Conservation (phyloP, 2,113 vertebrate species). For the Crypturellus undulatus region DNA sequence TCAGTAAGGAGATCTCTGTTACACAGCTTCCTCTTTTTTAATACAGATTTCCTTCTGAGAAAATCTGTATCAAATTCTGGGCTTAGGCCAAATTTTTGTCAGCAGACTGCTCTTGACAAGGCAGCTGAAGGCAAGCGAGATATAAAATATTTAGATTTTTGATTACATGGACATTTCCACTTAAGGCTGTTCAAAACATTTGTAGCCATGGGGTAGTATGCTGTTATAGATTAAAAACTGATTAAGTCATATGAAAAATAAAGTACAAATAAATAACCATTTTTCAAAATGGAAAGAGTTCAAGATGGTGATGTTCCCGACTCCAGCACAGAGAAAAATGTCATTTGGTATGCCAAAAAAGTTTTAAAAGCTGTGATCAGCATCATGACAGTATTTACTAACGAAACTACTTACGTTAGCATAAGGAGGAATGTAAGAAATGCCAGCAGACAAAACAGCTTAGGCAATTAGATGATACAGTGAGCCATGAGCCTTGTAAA, state of each 20-base stretch:
- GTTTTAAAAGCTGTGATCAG: neutral
- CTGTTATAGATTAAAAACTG: slow-evolving; percentile 7
- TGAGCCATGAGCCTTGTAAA: neutral
- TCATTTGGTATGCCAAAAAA: neutral
- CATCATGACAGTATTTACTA: neutral
- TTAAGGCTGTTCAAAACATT: neutral
- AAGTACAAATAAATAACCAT: neutral
- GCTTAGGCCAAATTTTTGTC: neutral
- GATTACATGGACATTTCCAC: neutral
- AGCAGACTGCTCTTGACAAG: neutral
- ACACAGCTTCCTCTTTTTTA: neutral
- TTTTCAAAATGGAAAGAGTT: neutral
- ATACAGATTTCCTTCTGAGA: neutral
- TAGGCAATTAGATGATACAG: neutral
- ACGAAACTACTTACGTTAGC: neutral
- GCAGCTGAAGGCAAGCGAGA: slow-evolving; percentile 13
- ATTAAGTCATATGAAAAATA: slow-evolving; percentile 2
- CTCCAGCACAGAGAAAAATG: neutral
- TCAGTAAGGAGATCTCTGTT: neutral
- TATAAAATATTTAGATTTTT: slow-evolving; percentile 23
- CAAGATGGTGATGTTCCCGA: neutral
- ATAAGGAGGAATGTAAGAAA: neutral
- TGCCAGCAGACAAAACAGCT: neutral
- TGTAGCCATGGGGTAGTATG: neutral
- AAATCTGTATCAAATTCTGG: neutral